These are phyloP conservation scores for Phrynocephalus versicolor DNA, from an alignment of 2,113 vertebrate species.

Conservation along the genomic window DNA sequence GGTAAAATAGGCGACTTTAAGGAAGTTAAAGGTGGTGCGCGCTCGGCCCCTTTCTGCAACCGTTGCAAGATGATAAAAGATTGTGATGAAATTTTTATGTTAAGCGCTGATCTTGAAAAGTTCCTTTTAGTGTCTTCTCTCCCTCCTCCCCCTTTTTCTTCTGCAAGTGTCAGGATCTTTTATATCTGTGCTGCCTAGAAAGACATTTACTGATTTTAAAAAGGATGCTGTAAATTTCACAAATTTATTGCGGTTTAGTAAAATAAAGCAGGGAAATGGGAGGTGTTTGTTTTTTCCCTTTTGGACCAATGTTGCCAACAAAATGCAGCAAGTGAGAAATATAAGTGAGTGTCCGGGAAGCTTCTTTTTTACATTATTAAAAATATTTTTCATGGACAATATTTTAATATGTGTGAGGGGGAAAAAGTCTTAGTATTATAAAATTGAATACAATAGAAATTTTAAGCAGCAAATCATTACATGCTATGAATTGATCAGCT, in stretches of 20 bases:
- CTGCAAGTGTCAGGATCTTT: constrained; percentile 57
- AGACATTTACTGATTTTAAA: background rate
- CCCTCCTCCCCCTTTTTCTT: background rate
- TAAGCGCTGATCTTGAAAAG: constrained; percentile 82
- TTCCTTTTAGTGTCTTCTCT: constrained; percentile 74
- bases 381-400: background rate
- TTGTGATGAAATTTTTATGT: constrained; percentile 88
- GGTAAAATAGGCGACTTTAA: constrained; percentile 88
- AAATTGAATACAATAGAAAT: background rate
- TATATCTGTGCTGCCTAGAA: constrained; percentile 40
- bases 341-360: background rate
- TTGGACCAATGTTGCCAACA: constrained; percentile 46
- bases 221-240: constrained; percentile 11
- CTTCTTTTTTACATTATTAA: constrained; percentile 15
- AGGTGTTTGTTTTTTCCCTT: constrained; percentile 15
- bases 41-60: constrained; percentile 83
- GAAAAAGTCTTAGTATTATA: constrained; percentile 27
- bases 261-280: constrained; percentile 42
- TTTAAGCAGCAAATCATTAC: background rate
- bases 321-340: constrained; percentile 40
- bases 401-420: constrained; percentile 12
- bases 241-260: background rate
- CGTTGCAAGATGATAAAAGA: constrained; percentile 86
- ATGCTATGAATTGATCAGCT: background rate
- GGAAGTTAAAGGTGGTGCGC: constrained; percentile 84